Base-by-base conservation (phyloP, 2,888 invertebrate species). In the Therioaphis trifolii region DNA sequence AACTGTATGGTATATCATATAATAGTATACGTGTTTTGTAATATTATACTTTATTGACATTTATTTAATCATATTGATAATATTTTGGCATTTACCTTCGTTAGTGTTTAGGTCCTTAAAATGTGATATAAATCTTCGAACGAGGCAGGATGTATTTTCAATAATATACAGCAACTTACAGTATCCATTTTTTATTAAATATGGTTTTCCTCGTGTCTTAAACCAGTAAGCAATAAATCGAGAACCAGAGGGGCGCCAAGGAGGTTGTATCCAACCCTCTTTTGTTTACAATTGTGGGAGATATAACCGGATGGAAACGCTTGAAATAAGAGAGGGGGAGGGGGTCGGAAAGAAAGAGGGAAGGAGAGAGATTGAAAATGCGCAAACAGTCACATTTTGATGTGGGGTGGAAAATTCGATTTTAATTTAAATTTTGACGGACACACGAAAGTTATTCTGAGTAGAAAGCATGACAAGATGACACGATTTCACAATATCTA, bases 401-500 rank as follows among this genome's bases (percentile, higher is more conserved):
- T 24, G 40, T 78, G 78, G 78, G 78, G 78, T 78, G 78, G 78
- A 78, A 78, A 49, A 78, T 78, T 78, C 78, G 78, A 78, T 78
- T 78, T 78, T 78, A 78, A 78, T 78, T 78, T 78, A 78, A 78
- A 78, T 78, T 78, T 78, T 68, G 78, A 78, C 35, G 78, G 78
- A 78, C 78, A 68, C 61, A 52, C 24, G 12, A 78, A 78, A 78
- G 78, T 78, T 68, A 68, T 52, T 52, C 24, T 52, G 68, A 52
- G 78, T 68, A 52, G 24, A 52, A 68, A 78, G 40, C 78, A 78
- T 40, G 78, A 52, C 78, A 68, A 78, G 52, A 78, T 78, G 78
- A 78, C 68, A 68, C 24, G 68, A 29, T 78, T 52, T 66, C 24
- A 52, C 49, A 52, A 68, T 78, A 63, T 68, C 78, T 52, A 68